phyloP scores from a whole-genome alignment of 2,797 vertebrate genomes.

The Rhincodon typus region DNA sequence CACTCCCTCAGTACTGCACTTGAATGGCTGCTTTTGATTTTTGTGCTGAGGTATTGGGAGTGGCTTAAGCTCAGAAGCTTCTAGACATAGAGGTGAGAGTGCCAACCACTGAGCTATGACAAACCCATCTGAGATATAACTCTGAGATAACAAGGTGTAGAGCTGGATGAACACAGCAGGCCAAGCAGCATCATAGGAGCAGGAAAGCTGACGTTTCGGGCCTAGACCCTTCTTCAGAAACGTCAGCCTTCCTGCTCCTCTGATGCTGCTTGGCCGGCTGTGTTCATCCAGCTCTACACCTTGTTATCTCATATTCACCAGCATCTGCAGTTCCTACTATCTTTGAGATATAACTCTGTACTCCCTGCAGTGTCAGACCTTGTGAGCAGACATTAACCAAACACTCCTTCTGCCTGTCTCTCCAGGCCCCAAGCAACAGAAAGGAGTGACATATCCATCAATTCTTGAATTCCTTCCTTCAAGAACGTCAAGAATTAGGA shows the following conservation, averaged over 20 bases:
- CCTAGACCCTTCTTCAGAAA: too few species aligned
- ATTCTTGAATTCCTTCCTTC: slow-evolving; percentile 73
- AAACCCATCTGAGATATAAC: not conserved
- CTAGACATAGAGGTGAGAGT: not conserved
- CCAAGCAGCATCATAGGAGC: too few species aligned
- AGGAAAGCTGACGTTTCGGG: too few species aligned
- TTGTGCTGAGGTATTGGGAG: not conserved
- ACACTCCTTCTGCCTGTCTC: slow-evolving; percentile 42
- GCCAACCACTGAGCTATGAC: not conserved
- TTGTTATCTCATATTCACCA: too few species aligned
- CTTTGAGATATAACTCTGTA: not conserved
- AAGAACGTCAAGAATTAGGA: slow-evolving; percentile 64
- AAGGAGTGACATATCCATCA: slow-evolving; percentile 81
- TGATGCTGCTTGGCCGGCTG: too few species aligned
- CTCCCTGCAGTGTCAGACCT: not conserved
- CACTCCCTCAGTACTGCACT: not conserved
- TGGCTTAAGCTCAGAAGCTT: too few species aligned
- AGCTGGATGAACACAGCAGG: too few species aligned
- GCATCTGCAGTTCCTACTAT: too few species aligned
- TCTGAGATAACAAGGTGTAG: too few species aligned
- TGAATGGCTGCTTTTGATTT: not conserved
- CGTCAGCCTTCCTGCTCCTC: too few species aligned
- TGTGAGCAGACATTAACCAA: not conserved
- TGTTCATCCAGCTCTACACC: too few species aligned
- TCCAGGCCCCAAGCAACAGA: slow-evolving; percentile 83